Evolutionary conservation across 2,797 vertebrate species (phyloP).

Genomic region (Trematomus bernacchii): DNA sequence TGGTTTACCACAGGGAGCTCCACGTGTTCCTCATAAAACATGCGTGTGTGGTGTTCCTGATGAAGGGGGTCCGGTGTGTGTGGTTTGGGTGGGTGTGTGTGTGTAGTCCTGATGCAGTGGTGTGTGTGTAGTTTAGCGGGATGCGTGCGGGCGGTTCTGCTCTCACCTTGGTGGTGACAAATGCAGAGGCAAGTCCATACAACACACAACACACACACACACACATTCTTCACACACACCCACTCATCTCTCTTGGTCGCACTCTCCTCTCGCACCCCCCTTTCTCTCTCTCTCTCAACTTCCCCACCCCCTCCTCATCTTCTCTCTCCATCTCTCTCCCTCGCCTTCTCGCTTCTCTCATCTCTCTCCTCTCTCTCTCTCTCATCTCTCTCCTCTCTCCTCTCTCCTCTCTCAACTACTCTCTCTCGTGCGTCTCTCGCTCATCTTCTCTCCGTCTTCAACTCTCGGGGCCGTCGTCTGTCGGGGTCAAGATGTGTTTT

Average conservation of each 20-base stretch:
- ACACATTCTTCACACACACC: slow-evolving; percentile 50
- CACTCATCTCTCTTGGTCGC: slow-evolving; percentile 50
- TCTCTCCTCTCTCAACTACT: no score
- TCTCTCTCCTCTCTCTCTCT: not conserved
- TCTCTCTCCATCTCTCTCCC: slow-evolving; percentile 25
- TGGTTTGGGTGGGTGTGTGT: not conserved
- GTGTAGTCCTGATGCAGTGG: slow-evolving; percentile 6
- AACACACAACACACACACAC: slow-evolving; percentile 71
- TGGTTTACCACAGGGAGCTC: slow-evolving; percentile 3
- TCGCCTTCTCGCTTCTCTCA: no score
- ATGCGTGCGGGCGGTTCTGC: slow-evolving; percentile 42
- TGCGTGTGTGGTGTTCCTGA: not conserved
- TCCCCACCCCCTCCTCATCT: no score
- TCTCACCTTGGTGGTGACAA: slow-evolving; percentile 82
- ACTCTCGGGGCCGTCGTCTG: no score
- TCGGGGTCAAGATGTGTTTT: no score
- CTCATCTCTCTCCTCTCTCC: no score
- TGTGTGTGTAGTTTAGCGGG: slow-evolving; percentile 44
- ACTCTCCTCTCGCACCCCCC: no score
- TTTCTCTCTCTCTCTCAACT: slow-evolving; percentile 18
- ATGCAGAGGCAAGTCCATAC: slow-evolving; percentile 82
- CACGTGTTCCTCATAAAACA: no score
- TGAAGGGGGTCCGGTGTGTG: not conserved
- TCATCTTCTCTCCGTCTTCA: no score
- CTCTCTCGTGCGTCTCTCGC: no score